Base-by-base conservation (phyloP, 2,888 invertebrate genomes). In the Chymomyza amoena region DNA sequence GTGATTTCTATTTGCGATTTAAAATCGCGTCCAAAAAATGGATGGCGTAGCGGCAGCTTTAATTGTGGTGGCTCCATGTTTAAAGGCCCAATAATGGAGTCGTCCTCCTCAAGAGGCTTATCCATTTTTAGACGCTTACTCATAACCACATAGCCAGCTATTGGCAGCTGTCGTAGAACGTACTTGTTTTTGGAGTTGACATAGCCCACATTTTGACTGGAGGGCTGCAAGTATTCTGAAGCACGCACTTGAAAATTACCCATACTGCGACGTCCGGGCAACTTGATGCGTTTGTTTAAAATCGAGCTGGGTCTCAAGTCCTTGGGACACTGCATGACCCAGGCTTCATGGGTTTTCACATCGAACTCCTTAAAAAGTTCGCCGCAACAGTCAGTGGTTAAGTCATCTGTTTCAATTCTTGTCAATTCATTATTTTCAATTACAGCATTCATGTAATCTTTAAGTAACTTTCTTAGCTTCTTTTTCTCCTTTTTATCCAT, bases 11-110 rank as follows among this genome's bases (percentile, higher is more conserved):
- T 63, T 25, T 45, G 69, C 6, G 50, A 16, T 57, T 76, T 67
- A 13, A 52, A 77, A 18, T 69, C 16, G 4, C 65, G 56, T 1
- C 68, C 74, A 18, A 73, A 73, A 13, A 68, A 67, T 1, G 78
- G 77, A 51, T 81, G 65, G 1, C 72, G 63, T 5, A 67, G 32
- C 10, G 66, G 69, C 36, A 63, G 16, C 10, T n/a, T 20, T 16
- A 7, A 51, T 10, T 13, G 51, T 0, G 28, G 61, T 9, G 72
- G 67, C 9, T 51, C 16, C 61, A 51, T 18, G 57, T 4, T 20
- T 10, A n/a, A 9, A 9, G 57, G 57, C 15, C 10, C 54, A 7
- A n/a, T 6, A 9, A 69, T 72, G 1, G 6, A 4, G 9, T 18
- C 63, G 28, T 66, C 63, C 0, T 18, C 39, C 0, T 32, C 28